phyloP scores from a whole-genome alignment of 2,888 invertebrate genomes.

The Athalia rosae region DNA sequence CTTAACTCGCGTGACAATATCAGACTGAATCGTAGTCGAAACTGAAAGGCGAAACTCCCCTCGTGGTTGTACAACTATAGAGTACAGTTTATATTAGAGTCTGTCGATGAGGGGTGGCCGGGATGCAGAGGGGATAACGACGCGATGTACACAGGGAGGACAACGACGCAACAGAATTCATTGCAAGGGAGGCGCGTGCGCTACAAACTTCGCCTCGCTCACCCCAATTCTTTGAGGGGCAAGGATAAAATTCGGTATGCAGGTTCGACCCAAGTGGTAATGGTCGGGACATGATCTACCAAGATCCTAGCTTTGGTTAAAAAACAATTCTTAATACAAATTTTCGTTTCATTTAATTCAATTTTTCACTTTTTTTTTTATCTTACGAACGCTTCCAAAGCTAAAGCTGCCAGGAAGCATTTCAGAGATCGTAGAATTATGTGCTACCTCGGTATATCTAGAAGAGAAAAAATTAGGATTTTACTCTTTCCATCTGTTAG shows the following conservation, averaged over 20 bases:
- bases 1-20: slow-evolving; percentile 64
- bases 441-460: too few relatives aligned
- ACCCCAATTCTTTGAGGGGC: neutral
- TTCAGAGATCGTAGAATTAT: too few relatives aligned
- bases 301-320: too few relatives aligned
- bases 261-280: neutral
- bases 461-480: too few relatives aligned
- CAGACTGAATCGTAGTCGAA: slow-evolving; percentile 61
- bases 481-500: too few relatives aligned
- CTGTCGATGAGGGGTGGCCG: neutral
- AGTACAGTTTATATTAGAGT: slow-evolving; percentile 8
- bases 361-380: too few relatives aligned
- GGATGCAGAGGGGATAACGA: slow-evolving; percentile 52
- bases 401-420: too few relatives aligned
- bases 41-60: slow-evolving; percentile 18
- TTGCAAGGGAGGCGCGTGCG: slow-evolving; percentile 40
- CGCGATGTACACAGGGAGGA: slow-evolving; percentile 43
- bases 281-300: neutral
- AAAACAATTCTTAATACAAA: too few relatives aligned
- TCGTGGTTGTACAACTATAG: slow-evolving; percentile 51
- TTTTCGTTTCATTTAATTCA: too few relatives aligned
- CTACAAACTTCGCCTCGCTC: slow-evolving; percentile 50
- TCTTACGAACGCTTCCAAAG: too few relatives aligned
- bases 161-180: slow-evolving; percentile 50
- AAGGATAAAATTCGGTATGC: neutral